These are phyloP conservation scores for Papilio dardanus DNA, from an alignment of 1,140 invertebrate genomes.

Conservation along the genomic window DNA sequence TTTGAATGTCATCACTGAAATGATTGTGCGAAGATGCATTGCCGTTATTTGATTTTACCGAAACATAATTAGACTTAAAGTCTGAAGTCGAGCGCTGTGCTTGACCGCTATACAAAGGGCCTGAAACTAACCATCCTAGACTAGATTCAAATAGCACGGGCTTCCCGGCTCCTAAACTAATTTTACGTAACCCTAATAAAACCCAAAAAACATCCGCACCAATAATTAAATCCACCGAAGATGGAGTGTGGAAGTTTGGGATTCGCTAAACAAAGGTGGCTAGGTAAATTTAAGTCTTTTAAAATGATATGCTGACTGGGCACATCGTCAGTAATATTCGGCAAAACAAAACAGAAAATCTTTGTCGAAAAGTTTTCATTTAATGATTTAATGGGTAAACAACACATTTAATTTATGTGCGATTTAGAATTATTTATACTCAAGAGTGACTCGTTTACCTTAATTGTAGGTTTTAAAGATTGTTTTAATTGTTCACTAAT, in stretches of 20 bases:
- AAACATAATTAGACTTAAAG: conserved; percentile 25
- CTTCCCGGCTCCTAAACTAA: conserved; percentile 46
- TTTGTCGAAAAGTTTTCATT: conserved; percentile 40
- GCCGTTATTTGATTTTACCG: conserved; percentile 35
- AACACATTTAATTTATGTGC: conserved; percentile 45
- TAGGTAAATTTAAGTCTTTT: too few species aligned
- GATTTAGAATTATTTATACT: conserved; percentile 50
- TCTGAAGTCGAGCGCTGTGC: background rate
- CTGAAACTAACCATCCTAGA: too few species aligned
- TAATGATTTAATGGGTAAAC: conserved; percentile 45
- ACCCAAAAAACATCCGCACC: conserved; percentile 54
- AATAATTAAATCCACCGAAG: conserved; percentile 23
- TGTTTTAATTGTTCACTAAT: conserved; percentile 41
- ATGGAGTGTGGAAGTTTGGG: too few species aligned
- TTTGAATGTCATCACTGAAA: conserved; percentile 33
- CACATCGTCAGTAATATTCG: too few species aligned
- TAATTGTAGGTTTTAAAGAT: conserved; percentile 39
- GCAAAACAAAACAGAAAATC: conserved; percentile 29
- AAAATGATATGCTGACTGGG: too few species aligned
- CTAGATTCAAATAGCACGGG: conserved; percentile 37
- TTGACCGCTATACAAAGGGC: too few species aligned
- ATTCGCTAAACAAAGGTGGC: too few species aligned
- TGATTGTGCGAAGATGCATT: conserved; percentile 41
- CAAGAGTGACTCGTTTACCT: conserved; percentile 37
- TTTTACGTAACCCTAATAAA: conserved; percentile 44